Conservation (phyloP, 2,113 vertebrate species). For the Lycaon pictus region DNA sequence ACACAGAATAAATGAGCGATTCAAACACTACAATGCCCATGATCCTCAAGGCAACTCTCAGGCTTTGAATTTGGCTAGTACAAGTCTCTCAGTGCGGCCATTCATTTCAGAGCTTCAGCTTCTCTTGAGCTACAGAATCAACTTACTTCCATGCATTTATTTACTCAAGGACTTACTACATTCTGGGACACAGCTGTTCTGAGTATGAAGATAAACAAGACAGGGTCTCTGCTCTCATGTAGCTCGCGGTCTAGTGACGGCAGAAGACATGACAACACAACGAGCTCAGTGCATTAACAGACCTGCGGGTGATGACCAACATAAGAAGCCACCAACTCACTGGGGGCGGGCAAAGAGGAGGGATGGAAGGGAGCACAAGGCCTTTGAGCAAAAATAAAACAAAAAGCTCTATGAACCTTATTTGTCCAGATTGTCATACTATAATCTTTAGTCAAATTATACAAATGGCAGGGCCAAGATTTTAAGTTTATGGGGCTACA, state of each 20-base stretch:
- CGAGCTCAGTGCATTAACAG: background rate
- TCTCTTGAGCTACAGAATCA: background rate
- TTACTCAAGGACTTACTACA: background rate
- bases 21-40: accelerated
- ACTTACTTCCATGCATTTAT: background rate
- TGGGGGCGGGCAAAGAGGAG: background rate
- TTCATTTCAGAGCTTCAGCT: background rate
- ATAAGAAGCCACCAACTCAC: background rate
- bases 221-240: background rate
- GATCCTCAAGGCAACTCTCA: background rate
- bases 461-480: background rate
- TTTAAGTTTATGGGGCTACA: background rate
- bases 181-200: background rate
- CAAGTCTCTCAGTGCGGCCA: no score
- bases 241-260: background rate
- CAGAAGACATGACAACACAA: background rate
- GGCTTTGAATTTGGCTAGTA: background rate
- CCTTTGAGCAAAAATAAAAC: background rate
- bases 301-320: background rate
- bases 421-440: background rate
- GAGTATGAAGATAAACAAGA: background rate
- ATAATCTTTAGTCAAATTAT: background rate
- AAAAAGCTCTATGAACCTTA: background rate
- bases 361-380: accelerated
- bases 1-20: background rate